Conservation (phyloP, 2,113 vertebrate genomes). For the Xiphophorus couchianus region DNA sequence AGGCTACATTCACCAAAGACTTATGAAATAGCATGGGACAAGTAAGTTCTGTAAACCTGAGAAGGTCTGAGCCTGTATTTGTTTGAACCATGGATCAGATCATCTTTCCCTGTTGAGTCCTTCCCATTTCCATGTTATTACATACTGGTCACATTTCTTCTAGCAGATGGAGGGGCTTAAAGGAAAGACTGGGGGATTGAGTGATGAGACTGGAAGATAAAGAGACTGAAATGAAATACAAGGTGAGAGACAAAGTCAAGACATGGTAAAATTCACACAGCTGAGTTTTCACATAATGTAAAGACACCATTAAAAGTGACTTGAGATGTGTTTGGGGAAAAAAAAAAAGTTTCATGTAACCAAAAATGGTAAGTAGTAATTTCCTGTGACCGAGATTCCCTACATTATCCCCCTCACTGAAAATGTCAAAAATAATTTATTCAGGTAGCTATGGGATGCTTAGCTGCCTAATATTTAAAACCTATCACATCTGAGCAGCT, state of each 20-base stretch:
- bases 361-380: constrained; percentile 46
- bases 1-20: too few relatives aligned
- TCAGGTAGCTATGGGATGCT: constrained; percentile 70
- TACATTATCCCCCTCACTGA: constrained; percentile 60
- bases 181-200: constrained; percentile 6
- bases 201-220: constrained; percentile 26
- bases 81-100: constrained; percentile 23
- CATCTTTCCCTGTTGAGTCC: constrained; percentile 7
- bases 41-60: neutral
- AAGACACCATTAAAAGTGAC: constrained; percentile 17
- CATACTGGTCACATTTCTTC: constrained; percentile 27
- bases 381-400: constrained; percentile 31
- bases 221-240: constrained; percentile 30
- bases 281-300: neutral
- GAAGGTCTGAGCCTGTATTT: neutral
- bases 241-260: constrained; percentile 31
- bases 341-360: constrained; percentile 20
- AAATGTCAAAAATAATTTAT: constrained; percentile 80
- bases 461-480: constrained; percentile 74
- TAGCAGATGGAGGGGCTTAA: constrained; percentile 16
- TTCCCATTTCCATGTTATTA: constrained; percentile 27
- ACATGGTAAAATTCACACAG: constrained; percentile 22
- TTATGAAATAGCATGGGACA: neutral
- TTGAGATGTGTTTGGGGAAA: neutral
- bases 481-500: constrained; percentile 73